Conservation (phyloP, 2,797 vertebrate species). For the Odontamblyopus rebecca region DNA sequence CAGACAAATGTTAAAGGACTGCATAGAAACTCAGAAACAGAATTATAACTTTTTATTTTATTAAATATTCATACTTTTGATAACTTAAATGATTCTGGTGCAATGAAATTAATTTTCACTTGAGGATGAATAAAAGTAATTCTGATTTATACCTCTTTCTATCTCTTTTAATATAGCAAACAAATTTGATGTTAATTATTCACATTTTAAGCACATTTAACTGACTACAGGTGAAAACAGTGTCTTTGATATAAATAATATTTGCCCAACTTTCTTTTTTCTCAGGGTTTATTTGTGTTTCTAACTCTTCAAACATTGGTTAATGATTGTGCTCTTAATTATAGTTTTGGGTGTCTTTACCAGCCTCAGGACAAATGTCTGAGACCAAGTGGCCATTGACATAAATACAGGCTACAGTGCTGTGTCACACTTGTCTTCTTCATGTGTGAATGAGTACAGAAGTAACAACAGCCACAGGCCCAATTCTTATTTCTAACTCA, state of each 20-base stretch:
- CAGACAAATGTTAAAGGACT: too few species aligned
- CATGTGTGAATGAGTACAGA: conserved; percentile 10
- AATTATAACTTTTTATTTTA: too few species aligned
- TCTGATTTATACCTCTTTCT: too few species aligned
- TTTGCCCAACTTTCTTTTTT: conserved; percentile 27
- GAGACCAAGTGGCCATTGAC: background rate
- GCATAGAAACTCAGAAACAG: too few species aligned
- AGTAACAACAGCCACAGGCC: background rate
- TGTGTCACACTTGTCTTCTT: background rate
- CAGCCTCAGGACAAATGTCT: background rate
- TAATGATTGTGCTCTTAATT: background rate
- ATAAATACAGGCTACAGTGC: conserved; percentile 2
- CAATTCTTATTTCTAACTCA: conserved; percentile 4
- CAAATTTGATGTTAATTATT: background rate
- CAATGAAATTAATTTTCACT: too few species aligned
- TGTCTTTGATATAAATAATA: conserved; percentile 13
- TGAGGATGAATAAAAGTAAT: too few species aligned
- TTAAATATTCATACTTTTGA: too few species aligned
- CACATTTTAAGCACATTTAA: conserved; percentile 15
- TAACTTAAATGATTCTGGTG: too few species aligned
- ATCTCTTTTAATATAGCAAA: too few species aligned
- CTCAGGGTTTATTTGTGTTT: conserved; percentile 16
- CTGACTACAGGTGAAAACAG: conserved; percentile 2
- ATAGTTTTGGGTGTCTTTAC: conserved; percentile 7
- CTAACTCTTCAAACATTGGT: conserved; percentile 4